phyloP scores from a whole-genome alignment of 2,113 vertebrate species.

The Guaruba guarouba region DNA sequence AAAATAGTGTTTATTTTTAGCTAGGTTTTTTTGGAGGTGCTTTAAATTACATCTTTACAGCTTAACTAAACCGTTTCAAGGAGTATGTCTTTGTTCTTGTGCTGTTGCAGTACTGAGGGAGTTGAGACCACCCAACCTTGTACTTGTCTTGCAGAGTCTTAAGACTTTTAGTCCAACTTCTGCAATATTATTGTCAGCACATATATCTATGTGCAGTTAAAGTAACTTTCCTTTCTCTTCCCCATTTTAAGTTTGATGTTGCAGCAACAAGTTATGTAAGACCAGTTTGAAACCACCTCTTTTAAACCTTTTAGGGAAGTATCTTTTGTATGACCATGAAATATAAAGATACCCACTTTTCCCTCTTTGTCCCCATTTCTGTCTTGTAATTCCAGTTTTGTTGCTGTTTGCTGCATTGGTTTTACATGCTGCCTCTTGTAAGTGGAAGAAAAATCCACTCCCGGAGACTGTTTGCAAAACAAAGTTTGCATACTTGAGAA shows the following conservation, averaged over 20 bases:
- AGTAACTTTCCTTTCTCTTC: background rate
- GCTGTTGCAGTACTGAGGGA: background rate
- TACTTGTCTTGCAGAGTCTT: background rate
- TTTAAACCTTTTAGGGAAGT: conserved; percentile 56
- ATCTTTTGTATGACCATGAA: conserved; percentile 1
- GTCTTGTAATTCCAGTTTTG: background rate
- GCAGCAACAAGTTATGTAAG: conserved; percentile 27
- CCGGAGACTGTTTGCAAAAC: conserved; percentile 17
- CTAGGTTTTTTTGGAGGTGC: background rate
- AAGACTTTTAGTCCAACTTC: background rate
- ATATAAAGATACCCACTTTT: background rate
- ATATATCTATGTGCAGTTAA: background rate
- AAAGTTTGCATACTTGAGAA: conserved; percentile 1
- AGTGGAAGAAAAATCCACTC: background rate
- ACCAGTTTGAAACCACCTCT: background rate
- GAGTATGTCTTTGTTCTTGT: background rate
- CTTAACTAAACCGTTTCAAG: background rate
- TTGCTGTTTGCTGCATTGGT: conserved; percentile 5
- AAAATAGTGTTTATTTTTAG: background rate
- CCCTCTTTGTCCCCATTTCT: background rate
- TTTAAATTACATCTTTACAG: background rate
- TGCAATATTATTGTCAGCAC: background rate
- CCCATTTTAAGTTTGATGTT: background rate
- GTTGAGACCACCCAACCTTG: background rate
- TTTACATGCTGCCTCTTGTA: conserved; percentile 28